Evolutionary conservation across 2,113 vertebrate genomes (phyloP), one percentile per base, ranked within the genome.

Genomic region (Proterorhinus semilunaris): DNA sequence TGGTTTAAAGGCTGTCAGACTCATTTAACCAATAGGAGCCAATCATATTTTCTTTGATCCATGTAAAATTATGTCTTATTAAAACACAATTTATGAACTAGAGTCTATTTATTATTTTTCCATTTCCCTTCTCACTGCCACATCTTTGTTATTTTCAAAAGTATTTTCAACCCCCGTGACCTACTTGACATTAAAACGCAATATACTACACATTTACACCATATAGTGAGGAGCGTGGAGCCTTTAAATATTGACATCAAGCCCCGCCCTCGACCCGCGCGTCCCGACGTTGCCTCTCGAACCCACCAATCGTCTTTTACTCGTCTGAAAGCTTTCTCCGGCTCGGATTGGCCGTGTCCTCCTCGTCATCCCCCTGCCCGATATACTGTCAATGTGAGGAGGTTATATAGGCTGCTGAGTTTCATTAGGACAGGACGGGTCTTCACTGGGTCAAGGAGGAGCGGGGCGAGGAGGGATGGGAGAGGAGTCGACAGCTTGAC

Each of bases 381-480:
- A 72, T 81, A 75, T 82, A 66, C 82, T 87, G 85, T 89, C 86
- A 85, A 77, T 65, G 8, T 73, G 71, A 83, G 76, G 73, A 78
- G 68, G 52, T 79, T 75, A 36, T 75, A 36, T 36, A 78, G 79
- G 80, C 83, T 69, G 74, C 73, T 15, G 75, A 71, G 78, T 85
- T 80, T 87, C 90, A 90, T 91, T 90, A 84, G 86, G 88, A 80
- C 73, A 64, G 78, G 55, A 64, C n/a, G n/a, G n/a, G n/a, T n/a
- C 82, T 71, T 36, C 4, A 85, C 75, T 42, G 85, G 71, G 72
- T 69, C 69, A 27, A 75, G 66, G 51, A 47, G 50, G 48, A n/a
- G 10, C n/a, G 21, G 42, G 15, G 64, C 63, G 54, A 68, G 65
- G 42, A 62, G 47, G 17, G 42, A 50, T 58, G 13, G 48, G 62